These are phyloP conservation scores for Leucoma salicis DNA, from an alignment of 2,888 invertebrate species.

Conservation along the genomic window DNA sequence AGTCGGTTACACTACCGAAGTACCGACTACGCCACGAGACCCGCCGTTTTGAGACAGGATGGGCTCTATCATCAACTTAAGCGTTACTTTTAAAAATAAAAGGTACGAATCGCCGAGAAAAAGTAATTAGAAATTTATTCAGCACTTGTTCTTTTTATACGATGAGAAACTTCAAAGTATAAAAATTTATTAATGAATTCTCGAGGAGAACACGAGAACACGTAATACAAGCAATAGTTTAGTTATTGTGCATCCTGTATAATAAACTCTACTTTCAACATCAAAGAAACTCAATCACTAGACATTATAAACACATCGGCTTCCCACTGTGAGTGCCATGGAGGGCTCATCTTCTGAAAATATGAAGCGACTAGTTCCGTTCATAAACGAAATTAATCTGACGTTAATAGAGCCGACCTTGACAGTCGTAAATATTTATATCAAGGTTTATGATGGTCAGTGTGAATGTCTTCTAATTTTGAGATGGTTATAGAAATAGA, in stretches of 20 bases:
- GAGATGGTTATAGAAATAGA: slow-evolving; percentile 32
- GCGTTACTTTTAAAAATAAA: too few species aligned
- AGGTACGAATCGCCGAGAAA: neutral
- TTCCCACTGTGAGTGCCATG: slow-evolving; percentile 26
- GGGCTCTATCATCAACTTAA: too few species aligned
- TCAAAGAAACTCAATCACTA: slow-evolving; percentile 43
- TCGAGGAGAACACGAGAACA: neutral
- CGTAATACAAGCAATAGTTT: slow-evolving; percentile 11
- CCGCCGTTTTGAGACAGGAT: too few species aligned
- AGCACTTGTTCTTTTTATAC: neutral
- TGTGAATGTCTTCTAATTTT: slow-evolving; percentile 69
- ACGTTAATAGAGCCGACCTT: slow-evolving; percentile 60
- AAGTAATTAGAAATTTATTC: neutral
- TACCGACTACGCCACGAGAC: too few species aligned
- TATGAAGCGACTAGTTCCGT: slow-evolving; percentile 38
- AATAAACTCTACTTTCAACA: slow-evolving; percentile 36
- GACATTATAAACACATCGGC: slow-evolving; percentile 40
- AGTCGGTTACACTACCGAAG: too few species aligned
- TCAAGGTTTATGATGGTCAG: slow-evolving; percentile 57
- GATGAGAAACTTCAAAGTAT: neutral
- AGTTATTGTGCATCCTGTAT: slow-evolving; percentile 32
- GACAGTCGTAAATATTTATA: slow-evolving; percentile 66
- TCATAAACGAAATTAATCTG: slow-evolving; percentile 50
- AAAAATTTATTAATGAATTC: neutral
- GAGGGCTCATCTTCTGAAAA: slow-evolving; percentile 39